Evolutionary conservation across 2,797 vertebrate species (phyloP).

Genomic region (Rhabdomys pumilio): DNA sequence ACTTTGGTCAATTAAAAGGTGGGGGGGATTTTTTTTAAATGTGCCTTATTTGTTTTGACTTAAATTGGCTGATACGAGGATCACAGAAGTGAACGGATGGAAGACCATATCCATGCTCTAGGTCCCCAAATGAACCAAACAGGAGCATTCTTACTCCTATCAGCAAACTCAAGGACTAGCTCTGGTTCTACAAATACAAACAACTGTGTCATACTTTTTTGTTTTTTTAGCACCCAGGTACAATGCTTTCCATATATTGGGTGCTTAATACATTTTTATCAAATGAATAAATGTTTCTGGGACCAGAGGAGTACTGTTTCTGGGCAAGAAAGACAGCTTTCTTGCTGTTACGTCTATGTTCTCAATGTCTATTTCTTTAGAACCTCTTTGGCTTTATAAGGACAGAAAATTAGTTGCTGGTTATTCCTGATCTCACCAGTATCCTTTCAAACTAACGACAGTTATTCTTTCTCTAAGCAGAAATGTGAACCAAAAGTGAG

Average conservation of each 20-base stretch:
- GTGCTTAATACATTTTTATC: constrained; percentile 75
- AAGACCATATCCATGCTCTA: constrained; percentile 28
- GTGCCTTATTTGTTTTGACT: constrained; percentile 86
- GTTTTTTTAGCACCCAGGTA: constrained; percentile 59
- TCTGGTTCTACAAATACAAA: constrained; percentile 57
- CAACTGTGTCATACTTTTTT: constrained; percentile 60
- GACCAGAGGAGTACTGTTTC: constrained; percentile 65
- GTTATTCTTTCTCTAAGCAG: background rate
- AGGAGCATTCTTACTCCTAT: constrained; percentile 51
- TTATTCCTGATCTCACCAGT: background rate
- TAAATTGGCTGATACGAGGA: constrained; percentile 64
- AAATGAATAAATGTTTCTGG: constrained; percentile 76
- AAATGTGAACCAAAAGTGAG: constrained; percentile 64
- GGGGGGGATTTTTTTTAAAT: constrained; percentile 74
- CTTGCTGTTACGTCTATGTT: constrained; percentile 47
- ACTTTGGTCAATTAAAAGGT: constrained; percentile 91
- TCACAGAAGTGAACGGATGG: constrained; percentile 52
- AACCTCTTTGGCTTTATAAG: constrained; percentile 43
- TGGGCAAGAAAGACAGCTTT: constrained; percentile 37
- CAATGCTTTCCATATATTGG: constrained; percentile 60
- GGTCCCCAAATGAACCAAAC: constrained; percentile 27
- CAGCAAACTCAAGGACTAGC: constrained; percentile 63
- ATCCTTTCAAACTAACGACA: constrained; percentile 3
- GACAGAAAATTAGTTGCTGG: background rate
- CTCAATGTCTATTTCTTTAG: constrained; percentile 27